Percentiles rank a stretch among this genome's conserved stretches.
Conservation (phyloP, 2,113 vertebrate genomes). For the Excalfactoria chinensis region DNA sequence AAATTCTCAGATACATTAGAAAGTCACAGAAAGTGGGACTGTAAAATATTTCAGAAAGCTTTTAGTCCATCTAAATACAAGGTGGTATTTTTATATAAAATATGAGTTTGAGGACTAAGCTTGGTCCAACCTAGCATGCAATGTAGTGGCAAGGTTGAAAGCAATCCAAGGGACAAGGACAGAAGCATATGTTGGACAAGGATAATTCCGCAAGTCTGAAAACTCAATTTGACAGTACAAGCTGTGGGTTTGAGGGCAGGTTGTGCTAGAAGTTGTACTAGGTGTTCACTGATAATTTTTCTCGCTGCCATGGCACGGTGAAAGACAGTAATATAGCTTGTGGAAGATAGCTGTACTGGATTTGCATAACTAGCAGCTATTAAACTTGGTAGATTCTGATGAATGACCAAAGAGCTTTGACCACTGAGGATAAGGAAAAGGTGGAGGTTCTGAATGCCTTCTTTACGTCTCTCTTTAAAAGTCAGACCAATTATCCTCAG, state of each 20-base stretch:
- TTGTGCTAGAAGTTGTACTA: neutral
- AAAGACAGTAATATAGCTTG: neutral
- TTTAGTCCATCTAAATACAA: neutral
- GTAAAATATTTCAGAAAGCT: neutral
- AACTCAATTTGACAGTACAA: neutral
- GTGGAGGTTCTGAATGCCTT: no score
- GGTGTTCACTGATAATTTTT: neutral
- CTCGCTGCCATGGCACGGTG: neutral
- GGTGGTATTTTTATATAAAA: neutral
- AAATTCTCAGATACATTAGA: neutral
- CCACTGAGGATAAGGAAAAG: no score
- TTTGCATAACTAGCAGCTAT: conserved; percentile 32
- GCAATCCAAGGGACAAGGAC: neutral
- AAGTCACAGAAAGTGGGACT: neutral
- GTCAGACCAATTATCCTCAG: no score
- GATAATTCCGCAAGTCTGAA: neutral
- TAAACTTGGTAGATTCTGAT: conserved; percentile 25
- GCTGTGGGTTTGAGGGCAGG: neutral
- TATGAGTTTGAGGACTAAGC: neutral
- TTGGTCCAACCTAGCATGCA: neutral
- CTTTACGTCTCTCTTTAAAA: no score
- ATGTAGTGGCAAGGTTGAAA: neutral
- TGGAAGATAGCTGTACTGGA: neutral
- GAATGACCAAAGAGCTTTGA: neutral
- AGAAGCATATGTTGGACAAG: neutral